Conservation (phyloP, 1,140 invertebrate species). For the Drosophila navojoa region DNA sequence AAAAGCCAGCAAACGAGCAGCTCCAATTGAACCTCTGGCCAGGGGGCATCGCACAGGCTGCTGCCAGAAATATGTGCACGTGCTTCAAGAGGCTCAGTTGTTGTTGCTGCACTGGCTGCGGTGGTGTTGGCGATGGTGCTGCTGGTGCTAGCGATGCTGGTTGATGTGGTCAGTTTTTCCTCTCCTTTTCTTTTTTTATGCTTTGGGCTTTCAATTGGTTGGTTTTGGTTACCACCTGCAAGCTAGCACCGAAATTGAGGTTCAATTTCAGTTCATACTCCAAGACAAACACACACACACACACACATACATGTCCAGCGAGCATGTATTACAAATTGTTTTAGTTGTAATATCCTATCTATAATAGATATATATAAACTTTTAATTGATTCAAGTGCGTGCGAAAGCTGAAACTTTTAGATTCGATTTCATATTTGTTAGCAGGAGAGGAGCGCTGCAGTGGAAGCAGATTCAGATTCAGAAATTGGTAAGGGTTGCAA, state of each 20-base stretch:
- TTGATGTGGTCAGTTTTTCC: conserved; percentile 49
- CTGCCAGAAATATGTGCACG: conserved; percentile 58
- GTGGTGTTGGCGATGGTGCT: conserved; percentile 13
- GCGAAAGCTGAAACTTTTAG: conserved; percentile 8
- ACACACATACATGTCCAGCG: not conserved
- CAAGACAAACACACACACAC: no score
- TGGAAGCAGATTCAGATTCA: no score
- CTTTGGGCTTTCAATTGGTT: conserved; percentile 55
- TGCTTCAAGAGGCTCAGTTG: conserved; percentile 49
- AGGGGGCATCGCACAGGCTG: conserved; percentile 22
- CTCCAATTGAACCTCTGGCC: conserved; percentile 42
- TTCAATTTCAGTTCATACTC: not conserved
- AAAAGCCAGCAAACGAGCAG: conserved; percentile 20
- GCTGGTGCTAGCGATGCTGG: not conserved
- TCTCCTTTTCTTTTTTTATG: conserved; percentile 24
- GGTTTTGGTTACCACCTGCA: conserved; percentile 34
- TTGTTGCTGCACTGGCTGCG: conserved; percentile 29
- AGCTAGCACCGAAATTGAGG: conserved; percentile 19
- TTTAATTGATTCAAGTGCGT: conserved; percentile 59
- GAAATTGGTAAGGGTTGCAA: no score
- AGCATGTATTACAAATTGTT: conserved; percentile 25
- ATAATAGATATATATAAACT: conserved; percentile 13
- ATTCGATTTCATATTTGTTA: conserved; percentile 20
- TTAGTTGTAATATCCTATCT: conserved; percentile 32
- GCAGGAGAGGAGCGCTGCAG: no score